Evolutionary conservation across 2,113 vertebrate species (phyloP), one percentile per base, ranked within the genome.

Genomic region (Phylloscopus trochilus): DNA sequence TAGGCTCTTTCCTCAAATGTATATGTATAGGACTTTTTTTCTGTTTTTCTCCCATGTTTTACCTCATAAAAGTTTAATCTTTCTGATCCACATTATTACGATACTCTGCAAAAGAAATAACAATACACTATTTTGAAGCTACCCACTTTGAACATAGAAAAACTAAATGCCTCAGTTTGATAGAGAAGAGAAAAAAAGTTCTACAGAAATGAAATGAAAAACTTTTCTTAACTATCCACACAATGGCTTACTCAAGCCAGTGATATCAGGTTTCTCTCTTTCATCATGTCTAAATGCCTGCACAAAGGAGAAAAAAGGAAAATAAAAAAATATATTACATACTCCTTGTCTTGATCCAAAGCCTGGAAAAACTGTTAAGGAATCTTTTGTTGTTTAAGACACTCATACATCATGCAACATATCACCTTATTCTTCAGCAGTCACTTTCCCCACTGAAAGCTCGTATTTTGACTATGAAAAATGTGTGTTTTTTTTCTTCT

Each of bases 311-410:
- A 86, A 87, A 62, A 95, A 94, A 84, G 19, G 52, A 90, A 93
- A 88, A 39, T 83, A 86, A 85, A 94, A 62, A 87, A 89, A 56
- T 90, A 44, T 70, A 81, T 93, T 94, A 67, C 46, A 81, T 59
- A 69, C 39, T 83, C 28, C 73, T 60, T 73, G 63, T 63, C 75
- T 90, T 68, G 62, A 96, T 94, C 84, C 90, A 95, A 93, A 96
- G 80, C 56, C 76, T 90, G 49, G 60, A 47, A 83, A 80, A 72
- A 49, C 53, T 92, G 55, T 80, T 95, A 83, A 81, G 39, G 60
- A 90, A 78, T 70, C 81, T 87, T 95, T 92, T 92, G 82, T 95
- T 95, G 74, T 90, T 96, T 89, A 92, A 93, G 92, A 89, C 52
- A 92, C 74, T 83, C 87, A 93, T 93, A 88, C 70, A 94, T 96